A percentile compares a stretch with the other conserved stretches of the same genome.
Conservation (phyloP, 2,888 invertebrate species). For the Philopedon plagiatum region DNA sequence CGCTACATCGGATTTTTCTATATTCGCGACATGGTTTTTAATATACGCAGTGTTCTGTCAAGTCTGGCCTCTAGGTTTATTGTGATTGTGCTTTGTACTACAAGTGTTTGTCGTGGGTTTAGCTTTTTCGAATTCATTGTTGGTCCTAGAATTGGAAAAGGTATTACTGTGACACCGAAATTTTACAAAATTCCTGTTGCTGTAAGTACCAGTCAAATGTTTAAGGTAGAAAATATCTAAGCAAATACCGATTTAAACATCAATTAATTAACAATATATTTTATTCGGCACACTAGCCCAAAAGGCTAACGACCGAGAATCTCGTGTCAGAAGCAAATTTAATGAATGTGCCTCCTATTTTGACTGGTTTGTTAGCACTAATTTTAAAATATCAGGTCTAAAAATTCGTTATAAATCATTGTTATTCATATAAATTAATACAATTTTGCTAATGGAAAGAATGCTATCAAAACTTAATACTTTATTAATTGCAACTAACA, state of each 20-base stretch:
- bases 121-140: conserved; percentile 52
- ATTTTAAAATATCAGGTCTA: too few species aligned
- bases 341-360: neutral
- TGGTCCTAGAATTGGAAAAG: conserved; percentile 51
- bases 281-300: conserved; percentile 10
- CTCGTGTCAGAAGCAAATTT: neutral
- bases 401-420: too few species aligned
- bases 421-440: too few species aligned
- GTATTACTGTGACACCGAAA: conserved; percentile 33
- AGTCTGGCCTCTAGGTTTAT: conserved; percentile 9
- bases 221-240: neutral
- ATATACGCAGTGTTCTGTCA: conserved; percentile 32
- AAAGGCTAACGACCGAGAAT: conserved; percentile 1
- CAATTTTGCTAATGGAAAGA: too few species aligned
- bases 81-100: neutral
- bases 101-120: conserved; percentile 36
- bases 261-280: neutral
- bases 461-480: too few species aligned
- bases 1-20: conserved; percentile 42
- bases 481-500: too few species aligned
- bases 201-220: conserved; percentile 47
- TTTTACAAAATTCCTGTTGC: conserved; percentile 42
- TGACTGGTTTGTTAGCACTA: too few species aligned
- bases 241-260: neutral
- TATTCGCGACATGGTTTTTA: conserved; percentile 48